Evolutionary conservation across 2,113 vertebrate species (phyloP).

Genomic region (Dipodomys merriami): DNA sequence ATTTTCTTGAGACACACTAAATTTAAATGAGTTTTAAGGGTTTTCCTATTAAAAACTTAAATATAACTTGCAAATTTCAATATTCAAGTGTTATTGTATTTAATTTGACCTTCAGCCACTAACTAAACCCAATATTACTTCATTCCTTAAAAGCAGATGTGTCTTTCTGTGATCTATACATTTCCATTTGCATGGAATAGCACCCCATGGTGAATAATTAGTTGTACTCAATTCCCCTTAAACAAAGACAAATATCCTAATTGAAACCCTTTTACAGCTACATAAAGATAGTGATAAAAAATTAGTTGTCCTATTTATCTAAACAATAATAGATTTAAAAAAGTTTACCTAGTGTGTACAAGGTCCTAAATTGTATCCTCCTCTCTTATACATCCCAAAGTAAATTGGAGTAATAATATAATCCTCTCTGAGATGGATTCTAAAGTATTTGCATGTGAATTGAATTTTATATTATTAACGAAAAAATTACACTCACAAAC

Average conservation of each 20-base stretch:
- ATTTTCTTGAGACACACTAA: constrained; percentile 2
- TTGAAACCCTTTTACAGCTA: too few species aligned
- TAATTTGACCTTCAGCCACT: not conserved
- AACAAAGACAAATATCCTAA: not conserved
- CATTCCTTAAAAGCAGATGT: not conserved
- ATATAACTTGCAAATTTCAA: not conserved
- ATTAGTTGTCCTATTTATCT: not conserved
- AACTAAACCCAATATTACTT: not conserved
- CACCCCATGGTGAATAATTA: not conserved
- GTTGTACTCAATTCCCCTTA: not conserved
- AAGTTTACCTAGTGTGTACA: too few species aligned
- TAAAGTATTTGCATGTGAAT: constrained; percentile 12
- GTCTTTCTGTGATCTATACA: not conserved
- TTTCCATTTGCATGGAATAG: not conserved
- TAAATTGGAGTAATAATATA: constrained; percentile 10
- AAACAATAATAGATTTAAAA: not conserved
- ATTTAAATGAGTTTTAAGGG: not conserved
- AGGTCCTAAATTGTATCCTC: too few species aligned
- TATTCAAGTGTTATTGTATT: not conserved
- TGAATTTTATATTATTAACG: not conserved
- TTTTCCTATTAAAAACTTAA: not conserved
- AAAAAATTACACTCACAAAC: not conserved
- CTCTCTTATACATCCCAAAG: not conserved
- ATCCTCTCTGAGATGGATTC: not conserved
- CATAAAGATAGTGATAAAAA: not conserved